Conservation (phyloP, 1,140 invertebrate genomes). For the Acyrthosiphon pisum region DNA sequence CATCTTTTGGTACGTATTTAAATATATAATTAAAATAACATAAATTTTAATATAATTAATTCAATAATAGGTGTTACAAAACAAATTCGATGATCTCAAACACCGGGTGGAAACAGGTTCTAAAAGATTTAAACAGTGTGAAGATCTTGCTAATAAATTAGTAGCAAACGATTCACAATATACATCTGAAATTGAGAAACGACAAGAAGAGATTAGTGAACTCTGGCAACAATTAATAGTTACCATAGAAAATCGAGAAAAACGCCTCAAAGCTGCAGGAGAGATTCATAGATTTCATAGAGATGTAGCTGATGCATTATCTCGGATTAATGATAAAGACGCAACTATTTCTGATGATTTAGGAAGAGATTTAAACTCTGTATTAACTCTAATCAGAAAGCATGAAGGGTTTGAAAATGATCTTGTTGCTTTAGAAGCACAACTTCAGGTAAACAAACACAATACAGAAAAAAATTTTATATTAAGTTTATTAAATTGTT, state of each 20-base stretch:
- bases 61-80: conserved; percentile 75
- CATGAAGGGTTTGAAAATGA: conserved; percentile 97
- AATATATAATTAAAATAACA: not conserved
- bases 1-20: conserved; percentile 77
- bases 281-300: conserved; percentile 97
- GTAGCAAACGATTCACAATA: conserved; percentile 88
- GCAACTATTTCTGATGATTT: conserved; percentile 83
- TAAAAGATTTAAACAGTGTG: conserved; percentile 91
- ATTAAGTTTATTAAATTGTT: not conserved
- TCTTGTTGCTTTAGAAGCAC: conserved; percentile 89
- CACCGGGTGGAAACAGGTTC: conserved; percentile 88
- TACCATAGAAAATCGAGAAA: conserved; percentile 83
- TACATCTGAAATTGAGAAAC: conserved; percentile 83
- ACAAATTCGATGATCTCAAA: conserved; percentile 96
- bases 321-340: conserved; percentile 88
- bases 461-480: not conserved
- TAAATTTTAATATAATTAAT: conserved; percentile 19
- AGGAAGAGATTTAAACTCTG: conserved; percentile 88
- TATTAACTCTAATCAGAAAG: conserved; percentile 76
- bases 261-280: conserved; percentile 87
- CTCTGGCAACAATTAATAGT: conserved; percentile 89
- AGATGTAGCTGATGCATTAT: conserved; percentile 91
- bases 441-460: conserved; percentile 73
- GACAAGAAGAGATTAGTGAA: conserved; percentile 81
- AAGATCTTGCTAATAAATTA: conserved; percentile 88